Percentiles rank a stretch among this genome's conserved stretches.
These are phyloP conservation scores for Drosophila aldrichi DNA, from an alignment of 2,888 invertebrate species.

Conservation along the genomic window DNA sequence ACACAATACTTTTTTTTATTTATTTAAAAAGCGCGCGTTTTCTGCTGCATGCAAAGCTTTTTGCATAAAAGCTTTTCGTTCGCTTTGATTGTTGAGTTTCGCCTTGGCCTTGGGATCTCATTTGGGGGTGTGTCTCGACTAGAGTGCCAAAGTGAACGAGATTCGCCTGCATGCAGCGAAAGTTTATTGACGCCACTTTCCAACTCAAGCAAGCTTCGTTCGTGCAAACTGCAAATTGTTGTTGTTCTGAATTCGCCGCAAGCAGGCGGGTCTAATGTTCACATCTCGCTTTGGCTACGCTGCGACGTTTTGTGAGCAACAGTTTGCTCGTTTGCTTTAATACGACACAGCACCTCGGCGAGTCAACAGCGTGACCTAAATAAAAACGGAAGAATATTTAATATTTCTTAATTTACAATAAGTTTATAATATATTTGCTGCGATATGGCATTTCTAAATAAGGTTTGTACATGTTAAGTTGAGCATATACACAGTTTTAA, in stretches of 20 bases:
- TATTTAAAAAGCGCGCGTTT: constrained; percentile 3
- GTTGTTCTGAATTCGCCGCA: constrained; percentile 14
- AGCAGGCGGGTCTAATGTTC: constrained; percentile 60
- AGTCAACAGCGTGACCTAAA: constrained; percentile 46
- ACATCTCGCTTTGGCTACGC: constrained; percentile 32
- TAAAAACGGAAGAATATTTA: constrained; percentile 14
- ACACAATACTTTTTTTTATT: constrained; percentile 4
- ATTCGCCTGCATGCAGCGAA: constrained; percentile 29
- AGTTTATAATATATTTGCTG: constrained; percentile 17
- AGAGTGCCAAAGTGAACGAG: constrained; percentile 30
- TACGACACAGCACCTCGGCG: constrained; percentile 50
- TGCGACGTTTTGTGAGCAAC: constrained; percentile 26
- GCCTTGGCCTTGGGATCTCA: constrained; percentile 38
- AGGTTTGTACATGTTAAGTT: constrained; percentile 46
- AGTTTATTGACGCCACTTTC: constrained; percentile 34
- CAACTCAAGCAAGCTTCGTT: constrained; percentile 30
- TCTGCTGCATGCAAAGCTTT: constrained; percentile 11
- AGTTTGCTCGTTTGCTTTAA: constrained; percentile 51
- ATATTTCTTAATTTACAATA: constrained; percentile 23
- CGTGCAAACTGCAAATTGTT: constrained; percentile 5
- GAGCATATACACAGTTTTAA: background rate
- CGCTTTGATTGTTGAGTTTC: background rate
- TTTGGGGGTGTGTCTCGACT: constrained; percentile 34
- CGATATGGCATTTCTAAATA: constrained; percentile 77
- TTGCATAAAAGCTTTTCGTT: constrained; percentile 16